A percentile compares a stretch with the other conserved stretches of the same genome.
Conservation (phyloP, 2,888 invertebrate genomes). For the Pterobdella sp. region DNA sequence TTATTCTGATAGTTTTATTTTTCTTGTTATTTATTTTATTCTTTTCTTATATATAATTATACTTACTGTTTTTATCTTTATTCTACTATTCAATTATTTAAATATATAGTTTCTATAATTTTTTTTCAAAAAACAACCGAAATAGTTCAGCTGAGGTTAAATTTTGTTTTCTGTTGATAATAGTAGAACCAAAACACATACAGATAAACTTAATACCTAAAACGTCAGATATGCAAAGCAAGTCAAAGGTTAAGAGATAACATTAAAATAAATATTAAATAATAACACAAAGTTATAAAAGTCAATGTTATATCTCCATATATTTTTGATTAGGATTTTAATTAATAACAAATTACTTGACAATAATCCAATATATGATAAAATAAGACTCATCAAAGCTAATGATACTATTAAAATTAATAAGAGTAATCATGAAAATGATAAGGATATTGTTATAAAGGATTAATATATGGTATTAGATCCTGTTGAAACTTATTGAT, state of each 20-base stretch:
- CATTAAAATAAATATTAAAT: not conserved
- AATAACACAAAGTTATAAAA: too few relatives aligned
- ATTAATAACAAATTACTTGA: not conserved
- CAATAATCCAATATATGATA: not conserved
- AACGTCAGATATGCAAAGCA: not conserved
- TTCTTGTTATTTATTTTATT: too few relatives aligned
- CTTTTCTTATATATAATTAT: too few relatives aligned
- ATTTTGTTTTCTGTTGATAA: too few relatives aligned
- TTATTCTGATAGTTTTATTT: too few relatives aligned
- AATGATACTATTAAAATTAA: not conserved
- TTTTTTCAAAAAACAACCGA: too few relatives aligned
- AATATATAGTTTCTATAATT: too few relatives aligned
- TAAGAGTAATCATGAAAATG: not conserved
- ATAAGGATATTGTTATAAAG: not conserved
- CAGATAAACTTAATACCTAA: conserved; percentile 2
- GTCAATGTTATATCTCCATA: not conserved
- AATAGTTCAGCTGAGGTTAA: too few relatives aligned
- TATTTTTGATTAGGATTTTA: not conserved
- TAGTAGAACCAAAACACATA: not conserved
- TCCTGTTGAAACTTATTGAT: too few relatives aligned
- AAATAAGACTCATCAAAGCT: not conserved
- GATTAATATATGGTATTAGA: too few relatives aligned
- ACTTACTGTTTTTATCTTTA: too few relatives aligned
- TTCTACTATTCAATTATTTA: too few relatives aligned
- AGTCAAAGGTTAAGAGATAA: not conserved